Base-by-base conservation (phyloP, 2,797 vertebrate genomes). In the Steatocranus sp. region DNA sequence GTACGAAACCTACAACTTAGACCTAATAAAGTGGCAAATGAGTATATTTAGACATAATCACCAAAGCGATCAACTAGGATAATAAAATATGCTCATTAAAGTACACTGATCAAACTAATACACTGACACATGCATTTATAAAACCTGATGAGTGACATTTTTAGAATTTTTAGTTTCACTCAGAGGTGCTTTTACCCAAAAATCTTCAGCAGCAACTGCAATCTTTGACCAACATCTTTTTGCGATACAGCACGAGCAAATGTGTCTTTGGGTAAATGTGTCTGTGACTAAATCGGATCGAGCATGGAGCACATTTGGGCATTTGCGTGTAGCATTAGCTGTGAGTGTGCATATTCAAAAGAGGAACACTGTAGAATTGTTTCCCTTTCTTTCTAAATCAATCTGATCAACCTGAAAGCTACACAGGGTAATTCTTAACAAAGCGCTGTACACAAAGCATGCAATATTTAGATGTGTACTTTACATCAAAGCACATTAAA, bases 401-500 rank as follows among this genome's bases (percentile, higher is more conserved):
- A 3, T 66, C 38, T 66, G 6, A 61, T 73, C 12, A 81, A 73
- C 15, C 68, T 51, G 25, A 79, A 75, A 63, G 61, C 49, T 79
- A 25, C 49, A 76, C 53, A 5, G 56, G 61, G 30, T 54, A 46
- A 76, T 74, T 49, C 11, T 18, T 14, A 79, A 32, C 34, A 11
- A 7, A 7, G 30, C 43, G 46, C 38, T 20, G 51, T 2, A 25
- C 7, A 5, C 15, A 17, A 50, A 79, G 20, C 2, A 6, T 8
- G 38, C 46, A 38, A 79, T 23, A 84, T 79, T 85, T 87, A 83
- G 41, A 87, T 15, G 18, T 80, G 80, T 27, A 18, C 56, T 78
- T 80, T 76, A 76, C 46, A 84, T 75, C 49, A 32, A 30, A 43
- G 27, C 56, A 75, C 7, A 48, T 73, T 73, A 48, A 82, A 75